These are phyloP conservation scores for Lepus townsendii DNA, from an alignment of 2,797 vertebrate genomes.

Conservation along the genomic window DNA sequence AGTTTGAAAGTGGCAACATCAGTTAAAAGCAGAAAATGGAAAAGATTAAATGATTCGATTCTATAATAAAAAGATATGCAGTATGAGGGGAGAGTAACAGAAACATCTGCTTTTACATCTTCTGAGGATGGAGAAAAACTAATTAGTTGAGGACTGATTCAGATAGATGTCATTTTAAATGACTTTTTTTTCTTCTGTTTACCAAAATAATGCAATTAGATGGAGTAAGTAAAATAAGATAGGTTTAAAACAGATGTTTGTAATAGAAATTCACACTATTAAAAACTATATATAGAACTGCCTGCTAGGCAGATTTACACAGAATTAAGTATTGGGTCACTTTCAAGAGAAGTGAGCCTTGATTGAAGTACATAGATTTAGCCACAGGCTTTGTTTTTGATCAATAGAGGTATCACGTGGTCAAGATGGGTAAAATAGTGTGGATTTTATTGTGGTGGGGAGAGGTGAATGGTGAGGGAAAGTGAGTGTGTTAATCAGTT, in stretches of 20 bases:
- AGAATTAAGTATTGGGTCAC: constrained; percentile 61
- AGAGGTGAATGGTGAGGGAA: background rate
- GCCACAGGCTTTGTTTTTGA: background rate
- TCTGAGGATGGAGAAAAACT: constrained; percentile 59
- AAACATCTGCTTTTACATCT: constrained; percentile 73
- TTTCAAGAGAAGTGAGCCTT: constrained; percentile 49
- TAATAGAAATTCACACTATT: constrained; percentile 74
- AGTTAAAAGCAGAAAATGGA: constrained; percentile 66
- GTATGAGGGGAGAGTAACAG: constrained; percentile 58
- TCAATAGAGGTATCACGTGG: background rate
- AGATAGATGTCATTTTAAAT: constrained; percentile 83
- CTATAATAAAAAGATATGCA: constrained; percentile 68
- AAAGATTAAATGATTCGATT: constrained; percentile 58
- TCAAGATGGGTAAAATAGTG: background rate
- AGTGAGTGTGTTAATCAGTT: background rate
- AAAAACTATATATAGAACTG: constrained; percentile 76
- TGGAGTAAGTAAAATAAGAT: constrained; percentile 79
- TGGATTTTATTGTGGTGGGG: background rate
- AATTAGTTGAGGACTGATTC: constrained; percentile 76
- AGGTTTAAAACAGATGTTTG: constrained; percentile 81
- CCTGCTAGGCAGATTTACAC: constrained; percentile 64
- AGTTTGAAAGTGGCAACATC: constrained; percentile 54
- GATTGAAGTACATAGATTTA: background rate
- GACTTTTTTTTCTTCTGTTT: constrained; percentile 73
- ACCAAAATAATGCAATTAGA: constrained; percentile 82